phyloP scores from a whole-genome alignment of 2,888 invertebrate species.

The Aphodius granarius region DNA sequence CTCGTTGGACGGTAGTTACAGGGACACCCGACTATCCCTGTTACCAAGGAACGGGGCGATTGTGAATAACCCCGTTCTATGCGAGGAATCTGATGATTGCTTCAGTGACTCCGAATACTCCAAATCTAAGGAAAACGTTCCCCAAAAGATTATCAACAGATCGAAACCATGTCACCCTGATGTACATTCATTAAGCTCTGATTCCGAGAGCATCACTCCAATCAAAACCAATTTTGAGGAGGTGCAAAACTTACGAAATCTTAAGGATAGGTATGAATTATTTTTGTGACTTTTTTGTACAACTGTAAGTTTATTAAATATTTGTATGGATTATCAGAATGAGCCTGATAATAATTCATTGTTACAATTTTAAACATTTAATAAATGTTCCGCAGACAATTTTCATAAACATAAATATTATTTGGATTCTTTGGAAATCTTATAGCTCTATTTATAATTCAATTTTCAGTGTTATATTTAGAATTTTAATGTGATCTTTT shows the following conservation, averaged over 20 bases:
- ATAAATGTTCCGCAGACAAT: too few species aligned
- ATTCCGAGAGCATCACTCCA: constrained; percentile 74
- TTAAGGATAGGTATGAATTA: constrained; percentile 1
- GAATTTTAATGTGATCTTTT: too few species aligned
- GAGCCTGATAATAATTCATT: too few species aligned
- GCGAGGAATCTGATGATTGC: constrained; percentile 50
- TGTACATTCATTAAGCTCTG: constrained; percentile 70
- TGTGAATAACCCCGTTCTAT: constrained; percentile 41
- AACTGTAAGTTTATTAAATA: neutral
- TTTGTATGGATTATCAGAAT: too few species aligned
- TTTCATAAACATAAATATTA: too few species aligned
- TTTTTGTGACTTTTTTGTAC: neutral
- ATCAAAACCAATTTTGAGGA: constrained; percentile 56
- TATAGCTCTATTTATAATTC: too few species aligned
- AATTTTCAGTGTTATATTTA: too few species aligned
- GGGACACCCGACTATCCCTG: constrained; percentile 65
- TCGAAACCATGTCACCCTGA: constrained; percentile 44
- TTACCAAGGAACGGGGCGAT: constrained; percentile 53
- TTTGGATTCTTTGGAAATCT: too few species aligned
- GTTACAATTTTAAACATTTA: too few species aligned
- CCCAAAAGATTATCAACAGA: constrained; percentile 37
- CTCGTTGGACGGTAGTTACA: constrained; percentile 88
- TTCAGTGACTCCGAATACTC: constrained; percentile 39
- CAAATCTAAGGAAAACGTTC: constrained; percentile 30
- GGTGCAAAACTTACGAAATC: neutral